phyloP scores from a whole-genome alignment of 1,140 invertebrate genomes.

The Calosoma granatense region DNA sequence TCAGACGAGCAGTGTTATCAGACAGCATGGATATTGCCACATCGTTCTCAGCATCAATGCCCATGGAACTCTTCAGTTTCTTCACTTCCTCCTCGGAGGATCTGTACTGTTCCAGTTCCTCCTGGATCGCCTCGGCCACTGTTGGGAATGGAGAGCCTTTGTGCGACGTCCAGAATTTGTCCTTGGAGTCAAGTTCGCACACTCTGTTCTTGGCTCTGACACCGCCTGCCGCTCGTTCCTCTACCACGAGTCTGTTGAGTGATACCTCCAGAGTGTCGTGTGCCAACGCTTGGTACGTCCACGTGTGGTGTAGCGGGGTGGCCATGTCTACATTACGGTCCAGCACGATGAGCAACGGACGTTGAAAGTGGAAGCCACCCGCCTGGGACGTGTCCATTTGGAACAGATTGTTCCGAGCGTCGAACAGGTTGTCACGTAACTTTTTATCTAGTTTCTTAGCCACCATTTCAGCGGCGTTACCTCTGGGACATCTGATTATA shows the following conservation, averaged over 20 bases:
- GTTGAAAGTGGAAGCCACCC: conserved; percentile 78
- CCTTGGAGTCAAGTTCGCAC: conserved; percentile 84
- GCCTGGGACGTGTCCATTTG: conserved; percentile 68
- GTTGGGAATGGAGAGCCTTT: conserved; percentile 95
- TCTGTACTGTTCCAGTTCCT: conserved; percentile 89
- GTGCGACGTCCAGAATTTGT: conserved; percentile 86
- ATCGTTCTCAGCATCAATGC: conserved; percentile 68
- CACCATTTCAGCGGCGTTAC: conserved; percentile 97
- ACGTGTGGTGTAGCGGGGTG: conserved; percentile 96
- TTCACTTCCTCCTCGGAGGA: conserved; percentile 95
- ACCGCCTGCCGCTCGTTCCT: conserved; percentile 51
- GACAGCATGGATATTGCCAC: conserved; percentile 71
- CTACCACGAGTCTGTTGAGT: conserved; percentile 77
- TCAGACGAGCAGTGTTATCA: conserved; percentile 90
- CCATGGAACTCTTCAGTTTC: conserved; percentile 86
- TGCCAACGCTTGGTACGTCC: conserved; percentile 96
- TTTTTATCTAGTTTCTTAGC: conserved; percentile 96
- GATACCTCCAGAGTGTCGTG: conserved; percentile 91
- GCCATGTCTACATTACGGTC: conserved; percentile 96
- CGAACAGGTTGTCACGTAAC: conserved; percentile 90
- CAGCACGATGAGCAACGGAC: conserved; percentile 84
- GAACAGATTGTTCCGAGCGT: conserved; percentile 94
- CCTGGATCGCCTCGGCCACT: conserved; percentile 97
- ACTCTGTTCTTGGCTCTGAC: conserved; percentile 65
- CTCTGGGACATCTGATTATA: conserved; percentile 88